Evolutionary conservation across 2,888 invertebrate genomes (phyloP).

Genomic region (Parnassius mnemosyne): DNA sequence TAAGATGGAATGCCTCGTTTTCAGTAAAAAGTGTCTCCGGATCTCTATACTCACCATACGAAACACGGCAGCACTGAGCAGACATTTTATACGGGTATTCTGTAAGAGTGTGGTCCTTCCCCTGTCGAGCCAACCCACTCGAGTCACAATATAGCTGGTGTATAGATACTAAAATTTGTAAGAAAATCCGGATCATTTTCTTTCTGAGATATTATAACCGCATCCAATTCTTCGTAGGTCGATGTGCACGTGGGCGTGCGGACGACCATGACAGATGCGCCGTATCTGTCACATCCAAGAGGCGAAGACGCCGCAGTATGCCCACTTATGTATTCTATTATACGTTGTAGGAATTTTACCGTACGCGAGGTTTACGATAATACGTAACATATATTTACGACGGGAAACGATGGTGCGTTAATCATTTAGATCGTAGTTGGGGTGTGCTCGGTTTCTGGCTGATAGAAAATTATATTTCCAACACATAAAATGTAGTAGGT

Average conservation of each 20-base stretch:
- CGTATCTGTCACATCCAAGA: conserved; percentile 43
- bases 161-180: too few species aligned
- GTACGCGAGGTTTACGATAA: conserved; percentile 26
- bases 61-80: too few species aligned
- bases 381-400: conserved; percentile 24
- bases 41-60: too few species aligned
- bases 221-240: conserved; percentile 24
- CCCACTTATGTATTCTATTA: conserved; percentile 33
- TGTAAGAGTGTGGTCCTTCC: too few species aligned
- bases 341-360: conserved; percentile 24
- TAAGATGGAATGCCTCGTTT: too few species aligned
- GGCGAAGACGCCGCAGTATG: conserved; percentile 30
- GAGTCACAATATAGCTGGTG: too few species aligned
- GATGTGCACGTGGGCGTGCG: conserved; percentile 36
- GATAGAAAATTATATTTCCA: conserved; percentile 1
- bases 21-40: too few species aligned
- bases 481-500: too few species aligned
- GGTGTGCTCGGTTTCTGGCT: background rate
- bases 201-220: conserved; percentile 8
- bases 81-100: too few species aligned
- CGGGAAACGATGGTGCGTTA: conserved; percentile 23
- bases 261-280: conserved; percentile 47
- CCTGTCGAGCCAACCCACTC: too few species aligned
- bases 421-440: conserved; percentile 17
- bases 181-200: too few species aligned